Evolutionary conservation across 2,888 invertebrate species (phyloP).

Genomic region (Hypselothyrea guttata): DNA sequence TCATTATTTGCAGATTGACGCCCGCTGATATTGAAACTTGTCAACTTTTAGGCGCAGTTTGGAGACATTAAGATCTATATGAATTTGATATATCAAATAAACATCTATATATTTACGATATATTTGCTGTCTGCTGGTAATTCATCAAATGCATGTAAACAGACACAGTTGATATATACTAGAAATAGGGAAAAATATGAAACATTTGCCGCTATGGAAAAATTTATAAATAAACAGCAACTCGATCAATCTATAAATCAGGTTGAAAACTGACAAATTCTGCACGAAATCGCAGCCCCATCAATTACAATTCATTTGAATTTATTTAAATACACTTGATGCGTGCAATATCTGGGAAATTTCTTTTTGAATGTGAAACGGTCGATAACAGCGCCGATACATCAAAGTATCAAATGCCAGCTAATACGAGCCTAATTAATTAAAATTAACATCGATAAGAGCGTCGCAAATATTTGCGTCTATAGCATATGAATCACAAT

Average conservation of each 20-base stretch:
- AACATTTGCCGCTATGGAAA: conserved; percentile 23
- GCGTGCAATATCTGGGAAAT: conserved; percentile 23
- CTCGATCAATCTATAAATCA: conserved; percentile 43
- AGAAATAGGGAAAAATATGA: conserved; percentile 27
- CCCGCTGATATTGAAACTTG: conserved; percentile 30
- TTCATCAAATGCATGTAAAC: conserved; percentile 51
- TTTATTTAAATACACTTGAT: conserved; percentile 75
- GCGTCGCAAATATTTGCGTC: conserved; percentile 28
- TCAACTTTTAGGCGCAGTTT: conserved; percentile 44
- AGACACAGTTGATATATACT: conserved; percentile 6
- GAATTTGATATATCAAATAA: not conserved
- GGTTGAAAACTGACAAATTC: conserved; percentile 5
- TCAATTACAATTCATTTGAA: conserved; percentile 74
- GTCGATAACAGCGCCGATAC: conserved; percentile 49
- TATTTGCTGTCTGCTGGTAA: conserved; percentile 9
- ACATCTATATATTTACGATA: no score
- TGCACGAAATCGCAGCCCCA: conserved; percentile 31
- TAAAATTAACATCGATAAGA: conserved; percentile 61
- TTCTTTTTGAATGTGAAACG: conserved; percentile 15
- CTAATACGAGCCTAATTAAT: conserved; percentile 62
- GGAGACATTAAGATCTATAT: conserved; percentile 12
- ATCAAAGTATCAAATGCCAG: conserved; percentile 57
- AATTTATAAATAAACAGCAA: conserved; percentile 15
- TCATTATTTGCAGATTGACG: conserved; percentile 13
- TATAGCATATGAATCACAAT: conserved; percentile 66